These are phyloP conservation scores for Ditula angustiorana DNA, from an alignment of 2,888 invertebrate species.

Conservation along the genomic window DNA sequence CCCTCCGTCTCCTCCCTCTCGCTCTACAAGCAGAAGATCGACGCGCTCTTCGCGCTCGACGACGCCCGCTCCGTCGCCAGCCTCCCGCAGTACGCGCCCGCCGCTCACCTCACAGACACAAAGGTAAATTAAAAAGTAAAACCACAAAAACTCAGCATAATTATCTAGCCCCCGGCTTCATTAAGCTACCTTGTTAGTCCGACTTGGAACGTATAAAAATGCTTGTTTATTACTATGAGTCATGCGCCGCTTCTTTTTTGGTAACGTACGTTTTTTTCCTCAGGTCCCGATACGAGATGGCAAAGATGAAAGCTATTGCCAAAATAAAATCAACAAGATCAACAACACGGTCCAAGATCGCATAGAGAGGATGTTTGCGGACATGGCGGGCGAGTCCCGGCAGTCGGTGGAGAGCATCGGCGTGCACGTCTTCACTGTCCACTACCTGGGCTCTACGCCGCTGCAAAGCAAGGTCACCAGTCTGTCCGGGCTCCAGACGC, in stretches of 20 bases:
- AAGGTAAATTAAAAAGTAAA: constrained; percentile 56
- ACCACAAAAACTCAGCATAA: constrained; percentile 13
- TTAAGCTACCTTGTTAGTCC: constrained; percentile 26
- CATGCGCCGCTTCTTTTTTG: constrained; percentile 18
- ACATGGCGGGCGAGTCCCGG: constrained; percentile 86
- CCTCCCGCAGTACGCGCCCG: constrained; percentile 64
- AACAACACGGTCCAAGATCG: constrained; percentile 92
- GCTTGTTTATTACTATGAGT: constrained; percentile 5
- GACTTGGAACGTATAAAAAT: constrained; percentile 10
- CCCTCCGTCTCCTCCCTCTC: constrained; percentile 86
- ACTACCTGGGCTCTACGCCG: constrained; percentile 93
- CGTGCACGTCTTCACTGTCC: constrained; percentile 88
- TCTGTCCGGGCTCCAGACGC: constrained; percentile 92
- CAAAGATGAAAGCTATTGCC: constrained; percentile 74
- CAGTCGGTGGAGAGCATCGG: constrained; percentile 82
- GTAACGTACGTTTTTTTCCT: constrained; percentile 39
- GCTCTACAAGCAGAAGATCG: constrained; percentile 93
- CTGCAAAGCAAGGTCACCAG: constrained; percentile 93
- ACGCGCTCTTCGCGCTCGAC: constrained; percentile 90
- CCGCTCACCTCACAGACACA: constrained; percentile 63
- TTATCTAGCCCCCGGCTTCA: constrained; percentile 16
- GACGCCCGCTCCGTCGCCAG: constrained; percentile 87
- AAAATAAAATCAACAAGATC: constrained; percentile 68
- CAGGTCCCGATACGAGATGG: constrained; percentile 70
- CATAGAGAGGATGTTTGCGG: constrained; percentile 94